A percentile compares a stretch with the other conserved stretches of the same genome.
These are phyloP conservation scores for Caenorhabditis inopinata DNA, from an alignment of 1,140 invertebrate species.

Conservation along the genomic window DNA sequence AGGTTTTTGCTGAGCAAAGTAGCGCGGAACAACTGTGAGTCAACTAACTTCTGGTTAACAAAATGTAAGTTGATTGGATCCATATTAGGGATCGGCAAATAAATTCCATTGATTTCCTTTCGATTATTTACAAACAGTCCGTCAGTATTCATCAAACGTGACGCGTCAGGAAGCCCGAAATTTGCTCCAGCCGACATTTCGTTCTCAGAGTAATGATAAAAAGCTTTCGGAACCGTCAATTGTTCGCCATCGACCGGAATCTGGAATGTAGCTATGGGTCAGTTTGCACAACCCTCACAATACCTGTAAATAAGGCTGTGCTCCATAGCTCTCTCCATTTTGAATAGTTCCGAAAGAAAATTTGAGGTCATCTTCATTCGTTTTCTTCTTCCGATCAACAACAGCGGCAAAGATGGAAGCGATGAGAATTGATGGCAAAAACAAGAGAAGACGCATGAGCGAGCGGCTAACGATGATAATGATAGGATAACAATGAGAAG, in stretches of 20 bases:
- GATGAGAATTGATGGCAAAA: background rate
- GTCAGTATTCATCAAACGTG: background rate
- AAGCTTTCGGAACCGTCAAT: constrained; percentile 31
- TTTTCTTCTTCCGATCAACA: background rate
- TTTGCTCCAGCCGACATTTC: constrained; percentile 31
- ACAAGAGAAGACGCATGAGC: background rate
- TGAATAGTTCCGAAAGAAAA: background rate
- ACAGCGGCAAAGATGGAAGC: background rate
- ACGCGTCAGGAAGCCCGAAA: constrained; percentile 35
- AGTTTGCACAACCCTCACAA: too few species aligned
- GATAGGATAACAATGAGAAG: constrained; percentile 6
- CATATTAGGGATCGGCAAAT: constrained; percentile 39
- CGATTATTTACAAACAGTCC: constrained; percentile 32
- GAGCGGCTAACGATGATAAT: background rate
- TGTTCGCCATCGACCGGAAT: constrained; percentile 23
- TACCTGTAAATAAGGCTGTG: background rate
- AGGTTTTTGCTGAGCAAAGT: background rate
- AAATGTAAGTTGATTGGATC: constrained; percentile 42
- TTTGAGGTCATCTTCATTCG: background rate
- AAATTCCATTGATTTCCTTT: constrained; percentile 42
- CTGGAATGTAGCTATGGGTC: background rate
- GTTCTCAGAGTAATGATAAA: constrained; percentile 40
- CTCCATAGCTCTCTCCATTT: constrained; percentile 3
- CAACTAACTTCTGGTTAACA: constrained; percentile 27
- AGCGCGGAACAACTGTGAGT: too few species aligned